These are phyloP conservation scores for Penaeus monodon DNA, from an alignment of 2,888 invertebrate genomes.

Conservation along the genomic window DNA sequence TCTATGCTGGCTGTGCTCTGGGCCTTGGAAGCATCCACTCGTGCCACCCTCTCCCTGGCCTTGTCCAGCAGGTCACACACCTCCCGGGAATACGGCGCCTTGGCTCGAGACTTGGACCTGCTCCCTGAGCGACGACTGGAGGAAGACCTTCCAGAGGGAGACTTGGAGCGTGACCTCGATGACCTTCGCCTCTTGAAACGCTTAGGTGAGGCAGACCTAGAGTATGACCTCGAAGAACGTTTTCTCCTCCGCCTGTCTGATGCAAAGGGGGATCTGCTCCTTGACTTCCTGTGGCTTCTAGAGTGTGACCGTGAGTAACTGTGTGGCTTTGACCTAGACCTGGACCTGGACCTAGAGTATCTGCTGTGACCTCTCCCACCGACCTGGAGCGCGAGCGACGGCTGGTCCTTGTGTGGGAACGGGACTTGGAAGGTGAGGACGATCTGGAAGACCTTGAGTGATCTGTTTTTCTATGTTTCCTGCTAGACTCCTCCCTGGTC, in stretches of 20 bases:
- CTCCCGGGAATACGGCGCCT: background rate
- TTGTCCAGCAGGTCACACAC: constrained; percentile 22
- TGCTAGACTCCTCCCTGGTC: background rate
- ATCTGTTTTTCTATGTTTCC: background rate
- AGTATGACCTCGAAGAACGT: too few species aligned
- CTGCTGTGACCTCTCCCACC: background rate
- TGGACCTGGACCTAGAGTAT: constrained; percentile 29
- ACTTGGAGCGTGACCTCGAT: background rate
- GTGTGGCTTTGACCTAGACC: background rate
- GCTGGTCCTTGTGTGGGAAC: constrained; percentile 10
- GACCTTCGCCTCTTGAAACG: too few species aligned
- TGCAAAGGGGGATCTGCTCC: background rate
- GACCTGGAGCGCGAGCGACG: background rate
- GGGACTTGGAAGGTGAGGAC: constrained; percentile 5
- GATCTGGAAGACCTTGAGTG: constrained; percentile 12
- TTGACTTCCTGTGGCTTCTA: background rate
- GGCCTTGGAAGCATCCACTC: constrained; percentile 16
- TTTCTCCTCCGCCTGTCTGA: constrained; percentile 3
- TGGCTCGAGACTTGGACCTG: constrained; percentile 12
- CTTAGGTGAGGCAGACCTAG: too few species aligned
- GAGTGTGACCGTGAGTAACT: too few species aligned
- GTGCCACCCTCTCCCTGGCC: background rate
- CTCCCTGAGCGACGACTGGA: constrained; percentile 6
- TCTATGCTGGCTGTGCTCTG: background rate
- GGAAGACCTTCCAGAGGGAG: background rate